phyloP scores from a whole-genome alignment of 1,140 invertebrate species.

The Protaetia brevitarsis region DNA sequence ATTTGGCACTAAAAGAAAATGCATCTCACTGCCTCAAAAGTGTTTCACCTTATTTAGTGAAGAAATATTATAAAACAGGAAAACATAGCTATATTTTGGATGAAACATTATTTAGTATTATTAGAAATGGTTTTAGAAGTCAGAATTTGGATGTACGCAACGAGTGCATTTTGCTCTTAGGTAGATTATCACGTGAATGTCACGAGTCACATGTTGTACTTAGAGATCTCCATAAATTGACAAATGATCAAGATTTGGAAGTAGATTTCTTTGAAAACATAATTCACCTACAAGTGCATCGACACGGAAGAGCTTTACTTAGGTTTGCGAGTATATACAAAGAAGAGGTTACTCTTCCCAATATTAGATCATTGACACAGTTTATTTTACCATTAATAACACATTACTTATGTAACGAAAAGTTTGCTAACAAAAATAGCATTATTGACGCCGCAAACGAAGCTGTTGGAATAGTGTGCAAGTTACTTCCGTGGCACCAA shows the following conservation, averaged over 20 bases:
- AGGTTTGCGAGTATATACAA: slow-evolving; percentile 63
- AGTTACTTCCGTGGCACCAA: slow-evolving; percentile 78
- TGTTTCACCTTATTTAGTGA: slow-evolving; percentile 58
- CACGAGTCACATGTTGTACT: slow-evolving; percentile 65
- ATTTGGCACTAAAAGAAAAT: slow-evolving; percentile 78
- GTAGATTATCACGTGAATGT: slow-evolving; percentile 70
- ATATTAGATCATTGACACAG: slow-evolving; percentile 69
- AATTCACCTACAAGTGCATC: slow-evolving; percentile 79
- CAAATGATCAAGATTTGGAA: slow-evolving; percentile 74
- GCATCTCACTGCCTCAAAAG: slow-evolving; percentile 71
- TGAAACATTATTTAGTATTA: slow-evolving; percentile 66
- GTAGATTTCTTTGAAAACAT: slow-evolving; percentile 95
- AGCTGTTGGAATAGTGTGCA: slow-evolving; percentile 70
- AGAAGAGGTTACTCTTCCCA: slow-evolving; percentile 57
- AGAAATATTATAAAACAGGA: slow-evolving; percentile 50
- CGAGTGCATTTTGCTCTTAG: slow-evolving; percentile 75
- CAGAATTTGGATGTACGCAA: slow-evolving; percentile 65
- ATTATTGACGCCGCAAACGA: slow-evolving; percentile 83
- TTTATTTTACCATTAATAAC: slow-evolving; percentile 83
- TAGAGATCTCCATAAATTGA: slow-evolving; percentile 69
- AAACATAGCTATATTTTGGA: slow-evolving; percentile 67
- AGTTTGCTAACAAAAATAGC: slow-evolving; percentile 70
- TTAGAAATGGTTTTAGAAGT: slow-evolving; percentile 65
- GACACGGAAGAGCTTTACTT: slow-evolving; percentile 73
- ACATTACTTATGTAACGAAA: slow-evolving; percentile 75